Conservation (phyloP, 1,140 invertebrate genomes). For the Cherax destructor region DNA sequence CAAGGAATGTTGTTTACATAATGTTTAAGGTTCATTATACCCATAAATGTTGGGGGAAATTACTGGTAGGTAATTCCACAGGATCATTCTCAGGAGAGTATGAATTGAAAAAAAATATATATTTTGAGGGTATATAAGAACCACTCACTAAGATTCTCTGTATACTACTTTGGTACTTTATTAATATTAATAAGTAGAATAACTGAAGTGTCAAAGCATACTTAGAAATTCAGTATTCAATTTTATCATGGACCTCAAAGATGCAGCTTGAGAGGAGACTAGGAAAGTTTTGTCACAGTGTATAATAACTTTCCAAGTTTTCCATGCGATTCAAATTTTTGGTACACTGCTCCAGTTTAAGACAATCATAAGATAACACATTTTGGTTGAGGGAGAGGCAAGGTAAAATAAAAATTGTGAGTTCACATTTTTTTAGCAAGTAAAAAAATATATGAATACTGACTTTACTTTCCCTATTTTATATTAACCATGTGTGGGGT, state of each 20-base stretch:
- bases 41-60: background rate
- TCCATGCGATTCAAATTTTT: background rate
- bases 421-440: background rate
- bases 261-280: background rate
- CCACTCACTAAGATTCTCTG: background rate
- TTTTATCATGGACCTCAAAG: background rate
- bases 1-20: background rate
- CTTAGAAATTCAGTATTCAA: background rate
- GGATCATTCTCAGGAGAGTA: slow-evolving; percentile 18
- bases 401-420: background rate
- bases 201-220: background rate
- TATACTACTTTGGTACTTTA: slow-evolving; percentile 1
- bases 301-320: background rate
- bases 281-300: background rate
- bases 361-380: background rate
- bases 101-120: background rate
- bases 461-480: background rate
- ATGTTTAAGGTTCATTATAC: background rate
- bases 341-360: background rate
- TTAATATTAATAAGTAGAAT: background rate
- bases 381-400: background rate
- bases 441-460: background rate
- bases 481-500: background rate
- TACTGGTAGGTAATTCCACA: background rate
- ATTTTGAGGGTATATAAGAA: background rate